Conservation (phyloP, 1,140 invertebrate genomes). For the Trichomalopsis sarcophagae region DNA sequence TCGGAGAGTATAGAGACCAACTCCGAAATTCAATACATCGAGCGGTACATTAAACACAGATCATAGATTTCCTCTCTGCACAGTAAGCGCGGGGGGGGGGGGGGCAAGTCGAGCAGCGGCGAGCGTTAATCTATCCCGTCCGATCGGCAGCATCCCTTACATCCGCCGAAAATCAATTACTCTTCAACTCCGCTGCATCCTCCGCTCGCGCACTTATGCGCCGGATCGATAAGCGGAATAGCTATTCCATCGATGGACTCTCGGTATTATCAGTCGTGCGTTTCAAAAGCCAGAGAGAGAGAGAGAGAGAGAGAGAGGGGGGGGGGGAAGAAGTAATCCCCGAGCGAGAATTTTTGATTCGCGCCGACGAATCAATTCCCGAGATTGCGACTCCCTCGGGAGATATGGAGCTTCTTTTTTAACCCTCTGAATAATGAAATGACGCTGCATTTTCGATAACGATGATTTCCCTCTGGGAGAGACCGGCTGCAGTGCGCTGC, state of each 20-base stretch:
- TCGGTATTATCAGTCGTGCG: no score
- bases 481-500: no score
- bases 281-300: no score
- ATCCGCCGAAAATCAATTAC: slow-evolving; percentile 40
- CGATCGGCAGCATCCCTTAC: slow-evolving; percentile 10
- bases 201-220: not conserved
- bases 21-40: not conserved
- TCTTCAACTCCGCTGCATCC: slow-evolving; percentile 12
- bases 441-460: not conserved
- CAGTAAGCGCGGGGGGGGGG: not conserved
- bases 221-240: slow-evolving; percentile 32
- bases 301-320: no score
- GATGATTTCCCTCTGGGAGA: no score
- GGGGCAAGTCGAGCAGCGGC: no score
- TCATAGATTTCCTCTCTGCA: not conserved
- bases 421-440: not conserved
- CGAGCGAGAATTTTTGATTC: no score
- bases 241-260: not conserved
- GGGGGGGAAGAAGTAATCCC: no score
- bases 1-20: no score
- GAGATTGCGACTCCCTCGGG: not conserved
- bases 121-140: slow-evolving; percentile 4
- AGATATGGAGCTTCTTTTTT: not conserved
- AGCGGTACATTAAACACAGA: not conserved
- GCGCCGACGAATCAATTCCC: no score